phyloP scores from a whole-genome alignment of 1,140 invertebrate genomes.

The Papilio aristodemus region DNA sequence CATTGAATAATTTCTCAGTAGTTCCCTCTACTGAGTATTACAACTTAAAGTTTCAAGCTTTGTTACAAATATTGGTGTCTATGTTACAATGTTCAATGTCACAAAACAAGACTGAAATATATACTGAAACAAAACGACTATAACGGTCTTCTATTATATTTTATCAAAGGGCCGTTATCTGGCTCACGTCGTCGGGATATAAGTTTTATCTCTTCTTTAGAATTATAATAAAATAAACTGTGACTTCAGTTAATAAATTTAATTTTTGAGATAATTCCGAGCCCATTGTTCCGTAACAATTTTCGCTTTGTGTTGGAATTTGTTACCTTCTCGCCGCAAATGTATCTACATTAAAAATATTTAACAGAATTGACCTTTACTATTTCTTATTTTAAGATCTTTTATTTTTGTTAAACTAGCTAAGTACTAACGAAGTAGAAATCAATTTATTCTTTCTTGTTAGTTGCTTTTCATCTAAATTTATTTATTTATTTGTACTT shows the following conservation, averaged over 20 bases:
- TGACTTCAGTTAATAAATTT: neutral
- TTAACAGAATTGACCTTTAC: neutral
- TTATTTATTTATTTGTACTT: too few relatives aligned
- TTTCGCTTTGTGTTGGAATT: slow-evolving; percentile 1
- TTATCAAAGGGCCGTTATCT: neutral
- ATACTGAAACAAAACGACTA: neutral
- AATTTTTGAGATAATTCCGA: neutral
- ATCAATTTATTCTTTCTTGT: too few relatives aligned
- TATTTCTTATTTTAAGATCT: neutral
- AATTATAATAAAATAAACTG: slow-evolving; percentile 4
- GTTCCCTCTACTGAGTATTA: neutral
- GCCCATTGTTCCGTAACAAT: neutral
- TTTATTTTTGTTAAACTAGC: too few relatives aligned
- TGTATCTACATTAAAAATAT: neutral
- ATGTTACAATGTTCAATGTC: neutral
- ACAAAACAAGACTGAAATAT: neutral
- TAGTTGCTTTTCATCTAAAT: too few relatives aligned
- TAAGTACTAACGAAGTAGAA: too few relatives aligned
- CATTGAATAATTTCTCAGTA: neutral
- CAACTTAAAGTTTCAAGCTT: neutral
- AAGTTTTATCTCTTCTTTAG: slow-evolving; percentile 1
- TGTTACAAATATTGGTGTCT: neutral
- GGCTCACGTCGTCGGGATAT: neutral
- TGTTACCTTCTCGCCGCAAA: too few relatives aligned
- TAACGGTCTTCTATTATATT: neutral